Evolutionary conservation across 2,797 vertebrate species (phyloP).

Genomic region (Phalanger gymnotis): DNA sequence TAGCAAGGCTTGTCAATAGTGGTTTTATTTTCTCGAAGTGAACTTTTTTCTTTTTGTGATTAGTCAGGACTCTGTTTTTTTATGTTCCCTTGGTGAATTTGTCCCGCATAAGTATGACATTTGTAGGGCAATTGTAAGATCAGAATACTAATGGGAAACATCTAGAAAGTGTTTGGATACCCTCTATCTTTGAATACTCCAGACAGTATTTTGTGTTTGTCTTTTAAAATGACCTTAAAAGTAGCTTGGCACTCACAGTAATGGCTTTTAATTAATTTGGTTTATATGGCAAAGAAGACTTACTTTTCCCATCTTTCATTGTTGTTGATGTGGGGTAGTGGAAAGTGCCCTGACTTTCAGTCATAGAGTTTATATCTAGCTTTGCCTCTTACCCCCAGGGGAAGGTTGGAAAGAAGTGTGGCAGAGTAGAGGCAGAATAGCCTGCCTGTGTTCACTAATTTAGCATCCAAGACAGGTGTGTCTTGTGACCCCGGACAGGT

Average conservation of each 20-base stretch:
- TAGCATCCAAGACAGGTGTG: not conserved
- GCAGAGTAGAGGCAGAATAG: not conserved
- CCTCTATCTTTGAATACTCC: conserved; percentile 42
- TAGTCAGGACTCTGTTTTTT: not conserved
- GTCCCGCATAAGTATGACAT: not conserved
- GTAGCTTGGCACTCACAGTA: not conserved
- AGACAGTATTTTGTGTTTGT: conserved; percentile 24
- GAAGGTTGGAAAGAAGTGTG: not conserved
- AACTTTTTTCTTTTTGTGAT: conserved; percentile 30
- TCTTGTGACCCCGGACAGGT: not conserved
- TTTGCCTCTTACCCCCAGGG: not conserved
- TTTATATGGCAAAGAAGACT: conserved; percentile 38
- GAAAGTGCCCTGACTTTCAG: not conserved
- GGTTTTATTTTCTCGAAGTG: conserved; percentile 19
- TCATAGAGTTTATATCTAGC: not conserved
- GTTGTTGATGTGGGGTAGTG: not conserved
- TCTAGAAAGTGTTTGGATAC: not conserved
- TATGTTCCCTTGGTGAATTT: not conserved
- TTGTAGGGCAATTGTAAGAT: conserved; percentile 20
- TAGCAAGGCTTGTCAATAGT: not conserved
- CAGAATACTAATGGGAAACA: conserved; percentile 27
- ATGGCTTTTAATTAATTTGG: conserved; percentile 48
- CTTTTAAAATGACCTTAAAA: conserved; percentile 27
- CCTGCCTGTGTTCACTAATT: not conserved
- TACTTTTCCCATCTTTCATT: conserved; percentile 22